Evolutionary conservation across 2,888 invertebrate species (phyloP).

Genomic region (Nasonia oneida): DNA sequence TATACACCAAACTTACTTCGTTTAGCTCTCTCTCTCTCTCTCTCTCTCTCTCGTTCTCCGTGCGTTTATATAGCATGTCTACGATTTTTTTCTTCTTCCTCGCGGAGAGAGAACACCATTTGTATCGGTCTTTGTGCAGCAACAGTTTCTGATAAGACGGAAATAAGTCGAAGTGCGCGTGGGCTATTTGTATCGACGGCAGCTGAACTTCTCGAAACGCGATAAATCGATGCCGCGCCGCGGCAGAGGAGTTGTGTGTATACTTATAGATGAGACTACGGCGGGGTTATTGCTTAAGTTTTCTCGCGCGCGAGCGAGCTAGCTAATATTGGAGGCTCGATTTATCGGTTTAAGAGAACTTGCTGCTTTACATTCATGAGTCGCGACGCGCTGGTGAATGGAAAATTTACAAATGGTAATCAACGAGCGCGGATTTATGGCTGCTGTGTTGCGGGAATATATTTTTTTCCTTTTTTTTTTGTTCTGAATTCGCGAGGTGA

Average conservation of each 20-base stretch:
- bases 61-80: not conserved
- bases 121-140: not conserved
- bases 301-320: not conserved
- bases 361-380: slow-evolving; percentile 42
- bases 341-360: slow-evolving; percentile 31
- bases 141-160: not conserved
- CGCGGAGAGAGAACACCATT: not conserved
- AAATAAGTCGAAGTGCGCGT: not conserved
- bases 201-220: slow-evolving; percentile 3
- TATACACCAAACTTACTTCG: slow-evolving; percentile 12
- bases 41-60: not conserved
- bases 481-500: not conserved
- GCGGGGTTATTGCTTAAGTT: slow-evolving; percentile 28
- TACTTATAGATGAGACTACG: not conserved
- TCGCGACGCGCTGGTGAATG: not conserved
- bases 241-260: not conserved
- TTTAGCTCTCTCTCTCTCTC: not conserved
- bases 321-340: slow-evolving; percentile 30
- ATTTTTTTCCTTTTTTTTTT: not conserved
- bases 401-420: slow-evolving; percentile 39
- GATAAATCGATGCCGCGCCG: not conserved
- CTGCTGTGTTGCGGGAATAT: not conserved
- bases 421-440: slow-evolving; percentile 9
- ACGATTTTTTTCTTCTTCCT: not conserved
- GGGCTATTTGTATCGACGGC: not conserved